Base-by-base conservation (phyloP, 2,797 vertebrate genomes). In the Diglossa cyanea region DNA sequence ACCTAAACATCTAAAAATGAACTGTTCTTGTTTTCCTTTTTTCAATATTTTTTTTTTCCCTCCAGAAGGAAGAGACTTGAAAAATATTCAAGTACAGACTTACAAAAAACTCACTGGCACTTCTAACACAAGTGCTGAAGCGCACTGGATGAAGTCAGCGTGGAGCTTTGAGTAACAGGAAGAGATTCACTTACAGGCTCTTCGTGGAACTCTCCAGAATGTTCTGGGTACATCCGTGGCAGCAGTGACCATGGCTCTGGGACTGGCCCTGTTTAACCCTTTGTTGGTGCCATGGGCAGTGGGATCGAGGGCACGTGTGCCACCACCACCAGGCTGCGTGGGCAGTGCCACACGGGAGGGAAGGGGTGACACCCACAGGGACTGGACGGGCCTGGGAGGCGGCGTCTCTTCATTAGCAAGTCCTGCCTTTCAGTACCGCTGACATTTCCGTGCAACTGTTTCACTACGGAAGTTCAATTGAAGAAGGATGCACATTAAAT, bases 271-370 rank as follows among this genome's bases (percentile, higher is more conserved):
- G 17, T 68, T 17, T 7, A 3, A 15, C 31, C 31, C 40, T 44
- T 9, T 10, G 7, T 4, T 25, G 55, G 39, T 25, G 40, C 55
- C 9, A 0, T 1, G 53, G n/a, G 37, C 53, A 37, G 53, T 2
- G 33, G 57, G 16, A 17, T 2, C 0, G 4, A 55, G 30, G 39
- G 60, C 44, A 16, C 17, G 0, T 4, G 13, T 39, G 65, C 20
- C 62, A n/a, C 0, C 21, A 7, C 3, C 61, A 5, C 11, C 2
- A 1, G 44, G 71, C 37, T 14, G 21, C 3, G 35, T 9, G 68
- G 8, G 25, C 35, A 42, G 60, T 15, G 11, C 12, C 53, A 9
- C 37, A 6, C 11, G 2, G 39, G 28, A 51, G 53, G n/a, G 23
- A 8, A 17, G n/a, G 21, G 26, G 5, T 35, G 51, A 3, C 61